Conservation (phyloP, 1,140 invertebrate species). For the Tribolium castaneum region DNA sequence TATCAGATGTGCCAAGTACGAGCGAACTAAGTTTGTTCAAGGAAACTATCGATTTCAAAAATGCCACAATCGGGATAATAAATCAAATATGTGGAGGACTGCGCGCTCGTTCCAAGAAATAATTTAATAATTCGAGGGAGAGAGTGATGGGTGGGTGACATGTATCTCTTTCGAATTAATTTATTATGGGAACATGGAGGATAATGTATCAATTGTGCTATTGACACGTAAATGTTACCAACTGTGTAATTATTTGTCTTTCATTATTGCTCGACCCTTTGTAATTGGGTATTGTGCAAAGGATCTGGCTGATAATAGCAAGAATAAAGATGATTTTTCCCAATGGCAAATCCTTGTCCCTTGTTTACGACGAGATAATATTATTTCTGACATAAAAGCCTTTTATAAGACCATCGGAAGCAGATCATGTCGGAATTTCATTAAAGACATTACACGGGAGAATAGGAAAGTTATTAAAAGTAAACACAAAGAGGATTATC, state of each 20-base stretch:
- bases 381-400: neutral
- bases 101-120: no score
- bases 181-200: neutral
- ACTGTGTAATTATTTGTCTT: neutral
- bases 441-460: neutral
- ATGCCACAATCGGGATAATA: neutral
- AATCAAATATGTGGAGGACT: neutral
- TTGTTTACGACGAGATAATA: neutral
- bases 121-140: no score
- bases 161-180: no score
- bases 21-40: neutral
- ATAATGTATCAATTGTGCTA: neutral
- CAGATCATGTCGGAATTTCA: neutral
- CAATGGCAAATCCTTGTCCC: neutral
- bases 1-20: slow-evolving; percentile 2
- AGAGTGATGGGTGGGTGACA: no score
- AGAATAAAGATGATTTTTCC: neutral
- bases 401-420: neutral
- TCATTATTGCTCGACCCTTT: neutral
- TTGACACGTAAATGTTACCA: neutral
- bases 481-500: neutral
- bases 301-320: neutral
- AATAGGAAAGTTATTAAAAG: neutral
- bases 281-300: neutral
- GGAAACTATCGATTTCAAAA: neutral